phyloP scores from a whole-genome alignment of 2,113 vertebrate genomes.

The Motacilla alba region DNA sequence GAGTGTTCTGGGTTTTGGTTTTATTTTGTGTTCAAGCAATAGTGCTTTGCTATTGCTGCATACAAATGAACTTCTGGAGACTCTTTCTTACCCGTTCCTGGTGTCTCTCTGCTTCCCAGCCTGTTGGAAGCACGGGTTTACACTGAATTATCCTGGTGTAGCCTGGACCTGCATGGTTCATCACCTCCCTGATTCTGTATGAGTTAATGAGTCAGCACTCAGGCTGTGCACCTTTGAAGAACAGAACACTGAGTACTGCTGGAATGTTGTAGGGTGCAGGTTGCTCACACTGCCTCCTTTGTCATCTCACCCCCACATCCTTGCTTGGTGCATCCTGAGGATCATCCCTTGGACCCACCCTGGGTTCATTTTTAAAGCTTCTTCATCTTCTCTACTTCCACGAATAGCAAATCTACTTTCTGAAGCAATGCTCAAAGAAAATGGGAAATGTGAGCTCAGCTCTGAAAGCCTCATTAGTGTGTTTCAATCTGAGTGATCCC shows the following conservation, averaged over 20 bases:
- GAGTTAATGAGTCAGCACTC: neutral
- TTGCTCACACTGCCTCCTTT: neutral
- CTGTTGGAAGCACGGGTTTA: neutral
- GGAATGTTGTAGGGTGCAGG: neutral
- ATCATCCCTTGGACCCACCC: neutral
- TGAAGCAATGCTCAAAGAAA: conserved; percentile 26
- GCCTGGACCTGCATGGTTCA: neutral
- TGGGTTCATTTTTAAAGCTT: neutral
- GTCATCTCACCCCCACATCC: neutral
- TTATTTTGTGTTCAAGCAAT: neutral
- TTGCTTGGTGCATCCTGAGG: neutral
- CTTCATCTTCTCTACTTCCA: neutral
- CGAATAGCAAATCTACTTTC: neutral
- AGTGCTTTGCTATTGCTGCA: neutral
- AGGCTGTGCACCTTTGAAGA: neutral
- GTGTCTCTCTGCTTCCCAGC: neutral
- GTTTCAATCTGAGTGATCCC: conserved; percentile 36
- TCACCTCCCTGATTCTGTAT: neutral
- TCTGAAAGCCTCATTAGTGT: conserved; percentile 56
- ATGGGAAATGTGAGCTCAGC: neutral
- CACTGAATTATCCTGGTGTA: neutral
- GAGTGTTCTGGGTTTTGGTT: neutral
- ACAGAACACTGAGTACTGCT: neutral
- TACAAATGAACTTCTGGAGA: neutral
- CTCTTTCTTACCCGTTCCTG: neutral